These are phyloP conservation scores for Limnephilus lunatus DNA, from an alignment of 2,888 invertebrate genomes.

Conservation along the genomic window DNA sequence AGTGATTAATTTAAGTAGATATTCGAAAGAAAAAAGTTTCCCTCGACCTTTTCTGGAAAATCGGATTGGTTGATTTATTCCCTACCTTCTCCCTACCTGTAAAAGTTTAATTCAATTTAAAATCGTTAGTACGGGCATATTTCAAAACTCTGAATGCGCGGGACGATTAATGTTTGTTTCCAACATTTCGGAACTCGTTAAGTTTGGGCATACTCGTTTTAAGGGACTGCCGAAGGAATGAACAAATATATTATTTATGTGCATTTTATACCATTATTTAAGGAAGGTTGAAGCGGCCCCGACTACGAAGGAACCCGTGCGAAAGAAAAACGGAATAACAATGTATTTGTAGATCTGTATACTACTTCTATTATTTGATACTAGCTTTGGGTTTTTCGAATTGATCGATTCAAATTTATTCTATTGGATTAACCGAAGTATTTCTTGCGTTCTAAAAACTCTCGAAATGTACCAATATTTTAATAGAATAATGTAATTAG, in stretches of 20 bases:
- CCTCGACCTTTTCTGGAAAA: conserved; percentile 9
- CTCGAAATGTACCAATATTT: background rate
- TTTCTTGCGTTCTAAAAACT: background rate
- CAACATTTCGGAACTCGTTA: conserved; percentile 33
- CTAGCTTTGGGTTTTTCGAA: background rate
- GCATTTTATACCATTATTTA: conserved; percentile 20
- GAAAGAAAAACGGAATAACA: background rate
- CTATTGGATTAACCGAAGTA: background rate
- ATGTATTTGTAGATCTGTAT: background rate
- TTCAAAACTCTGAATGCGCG: conserved; percentile 34
- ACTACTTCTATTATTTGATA: background rate
- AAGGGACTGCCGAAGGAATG: background rate
- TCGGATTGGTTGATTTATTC: conserved; percentile 40
- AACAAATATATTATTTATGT: conserved; percentile 21
- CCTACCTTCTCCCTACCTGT: conserved; percentile 35
- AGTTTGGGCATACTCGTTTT: background rate
- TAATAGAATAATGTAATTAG: background rate
- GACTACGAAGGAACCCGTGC: background rate
- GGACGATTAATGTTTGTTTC: conserved; percentile 46
- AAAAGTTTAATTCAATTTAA: conserved; percentile 49
- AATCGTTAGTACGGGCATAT: conserved; percentile 46
- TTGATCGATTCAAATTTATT: background rate
- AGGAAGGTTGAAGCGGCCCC: background rate
- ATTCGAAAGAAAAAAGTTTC: conserved; percentile 35
- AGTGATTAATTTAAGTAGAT: conserved; percentile 44